These are phyloP conservation scores for Cephus runcator DNA, from an alignment of 2,888 invertebrate species.

Conservation along the genomic window DNA sequence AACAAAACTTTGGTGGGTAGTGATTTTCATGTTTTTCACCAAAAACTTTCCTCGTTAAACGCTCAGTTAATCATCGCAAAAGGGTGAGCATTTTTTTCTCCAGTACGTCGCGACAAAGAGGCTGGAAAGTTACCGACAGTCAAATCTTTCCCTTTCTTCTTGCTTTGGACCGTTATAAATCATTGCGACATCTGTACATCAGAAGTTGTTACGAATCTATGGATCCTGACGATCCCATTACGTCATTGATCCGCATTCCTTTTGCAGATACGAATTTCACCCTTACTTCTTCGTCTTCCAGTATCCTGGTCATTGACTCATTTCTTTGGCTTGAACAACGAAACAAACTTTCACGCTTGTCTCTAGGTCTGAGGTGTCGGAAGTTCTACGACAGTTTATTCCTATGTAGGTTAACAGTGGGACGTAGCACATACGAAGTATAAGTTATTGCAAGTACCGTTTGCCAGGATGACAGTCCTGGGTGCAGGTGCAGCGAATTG, in stretches of 20 bases:
- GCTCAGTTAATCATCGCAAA: neutral
- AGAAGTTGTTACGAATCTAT: neutral
- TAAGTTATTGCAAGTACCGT: slow-evolving; percentile 36
- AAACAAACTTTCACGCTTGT: neutral
- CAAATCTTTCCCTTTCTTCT: neutral
- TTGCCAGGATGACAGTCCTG: slow-evolving; percentile 38
- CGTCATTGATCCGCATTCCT: neutral
- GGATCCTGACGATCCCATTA: neutral
- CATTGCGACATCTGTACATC: neutral
- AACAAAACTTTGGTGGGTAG: neutral
- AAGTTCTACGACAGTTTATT: neutral
- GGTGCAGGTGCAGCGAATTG: slow-evolving; percentile 45
- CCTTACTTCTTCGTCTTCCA: neutral
- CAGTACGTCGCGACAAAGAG: neutral
- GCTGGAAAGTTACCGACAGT: neutral
- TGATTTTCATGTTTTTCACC: neutral
- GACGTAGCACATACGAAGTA: slow-evolving; percentile 17
- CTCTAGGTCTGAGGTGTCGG: slow-evolving; percentile 33
- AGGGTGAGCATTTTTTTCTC: neutral
- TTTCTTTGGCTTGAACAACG: neutral
- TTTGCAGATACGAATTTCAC: neutral
- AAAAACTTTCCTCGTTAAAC: neutral
- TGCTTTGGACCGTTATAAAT: neutral
- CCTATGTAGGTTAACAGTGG: slow-evolving; percentile 37
- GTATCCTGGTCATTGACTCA: neutral